Conservation (phyloP, 2,113 vertebrate genomes). For the Morone saxatilis region DNA sequence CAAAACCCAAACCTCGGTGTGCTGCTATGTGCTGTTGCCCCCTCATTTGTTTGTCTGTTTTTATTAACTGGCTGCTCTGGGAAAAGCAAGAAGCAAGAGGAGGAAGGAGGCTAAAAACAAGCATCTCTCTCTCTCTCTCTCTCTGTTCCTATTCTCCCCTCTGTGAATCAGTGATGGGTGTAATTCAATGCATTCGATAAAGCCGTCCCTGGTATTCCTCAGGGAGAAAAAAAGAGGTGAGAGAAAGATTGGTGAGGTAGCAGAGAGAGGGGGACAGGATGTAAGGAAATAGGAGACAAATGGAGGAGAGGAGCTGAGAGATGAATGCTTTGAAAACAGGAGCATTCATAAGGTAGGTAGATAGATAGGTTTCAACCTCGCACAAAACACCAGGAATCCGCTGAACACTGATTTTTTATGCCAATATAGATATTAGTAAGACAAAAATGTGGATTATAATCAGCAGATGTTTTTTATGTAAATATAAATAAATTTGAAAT, state of each 20-base stretch:
- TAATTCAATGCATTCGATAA: conserved; percentile 73
- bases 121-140: conserved; percentile 22
- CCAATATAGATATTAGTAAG: neutral
- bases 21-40: conserved; percentile 47
- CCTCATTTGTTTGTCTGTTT: conserved; percentile 73
- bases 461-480: neutral
- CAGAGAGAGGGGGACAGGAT: conserved; percentile 26
- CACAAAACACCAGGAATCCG: neutral
- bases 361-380: conserved; percentile 8
- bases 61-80: conserved; percentile 60
- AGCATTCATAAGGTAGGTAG: neutral
- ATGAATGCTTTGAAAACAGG: conserved; percentile 22
- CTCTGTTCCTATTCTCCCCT: conserved; percentile 48
- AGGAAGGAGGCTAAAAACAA: conserved; percentile 55
- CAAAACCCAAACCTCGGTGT: conserved; percentile 42
- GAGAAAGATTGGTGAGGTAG: conserved; percentile 50
- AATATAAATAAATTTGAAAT: neutral
- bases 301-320: conserved; percentile 20
- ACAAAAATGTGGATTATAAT: neutral
- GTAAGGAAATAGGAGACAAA: conserved; percentile 40
- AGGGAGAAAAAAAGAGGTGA: conserved; percentile 56
- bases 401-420: neutral
- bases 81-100: conserved; percentile 34
- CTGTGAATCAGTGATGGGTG: conserved; percentile 72
- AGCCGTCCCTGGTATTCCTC: conserved; percentile 57